phyloP scores from a whole-genome alignment of 2,113 vertebrate genomes.

The Lethenteron reissneri region DNA sequence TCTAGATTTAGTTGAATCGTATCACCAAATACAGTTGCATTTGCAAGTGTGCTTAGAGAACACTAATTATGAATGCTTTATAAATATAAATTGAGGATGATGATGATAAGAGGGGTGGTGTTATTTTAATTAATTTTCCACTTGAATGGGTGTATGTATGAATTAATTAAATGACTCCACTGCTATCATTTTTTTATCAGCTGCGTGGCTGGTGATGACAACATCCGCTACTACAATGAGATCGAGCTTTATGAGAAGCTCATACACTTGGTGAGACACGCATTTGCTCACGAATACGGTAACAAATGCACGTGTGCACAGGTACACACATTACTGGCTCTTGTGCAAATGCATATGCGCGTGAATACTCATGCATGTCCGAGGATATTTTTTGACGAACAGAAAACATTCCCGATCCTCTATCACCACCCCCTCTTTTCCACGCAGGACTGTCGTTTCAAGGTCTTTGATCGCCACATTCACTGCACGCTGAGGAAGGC shows the following conservation, averaged over 20 bases:
- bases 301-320: neutral
- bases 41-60: too few relatives aligned
- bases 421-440: neutral
- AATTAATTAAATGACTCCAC: too few relatives aligned
- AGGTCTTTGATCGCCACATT: neutral
- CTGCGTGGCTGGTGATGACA: neutral
- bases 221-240: neutral
- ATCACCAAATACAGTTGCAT: too few relatives aligned
- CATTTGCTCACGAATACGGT: neutral
- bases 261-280: neutral
- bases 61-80: too few relatives aligned
- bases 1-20: too few relatives aligned
- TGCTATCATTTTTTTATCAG: neutral
- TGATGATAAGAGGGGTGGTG: too few relatives aligned
- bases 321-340: neutral
- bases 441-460: neutral
- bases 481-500: neutral
- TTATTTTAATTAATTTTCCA: too few relatives aligned
- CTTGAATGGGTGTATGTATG: too few relatives aligned
- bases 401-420: neutral
- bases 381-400: neutral
- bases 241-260: constrained; percentile 1
- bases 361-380: neutral
- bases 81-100: too few relatives aligned
- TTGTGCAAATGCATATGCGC: neutral